phyloP scores from a whole-genome alignment of 2,113 vertebrate genomes.

The Rhodinocichla rosea region DNA sequence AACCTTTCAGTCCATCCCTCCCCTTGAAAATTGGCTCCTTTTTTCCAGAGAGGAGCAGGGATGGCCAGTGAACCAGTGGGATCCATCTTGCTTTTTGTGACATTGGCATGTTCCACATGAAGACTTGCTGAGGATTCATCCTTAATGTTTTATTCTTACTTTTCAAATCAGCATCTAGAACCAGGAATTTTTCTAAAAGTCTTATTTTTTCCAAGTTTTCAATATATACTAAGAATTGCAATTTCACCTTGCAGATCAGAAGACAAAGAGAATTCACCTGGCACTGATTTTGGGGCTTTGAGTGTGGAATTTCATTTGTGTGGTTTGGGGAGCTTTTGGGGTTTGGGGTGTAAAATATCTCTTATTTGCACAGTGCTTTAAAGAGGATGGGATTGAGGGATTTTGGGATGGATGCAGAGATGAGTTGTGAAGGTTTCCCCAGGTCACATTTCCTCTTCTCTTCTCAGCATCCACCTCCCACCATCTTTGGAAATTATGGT shows the following conservation, averaged over 20 bases:
- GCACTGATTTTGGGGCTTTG: background rate
- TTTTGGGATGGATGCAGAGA: background rate
- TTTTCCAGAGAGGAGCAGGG: background rate
- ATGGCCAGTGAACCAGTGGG: fast-evolving
- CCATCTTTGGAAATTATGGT: background rate
- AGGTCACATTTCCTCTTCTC: background rate
- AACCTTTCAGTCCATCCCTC: background rate
- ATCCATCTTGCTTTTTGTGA: background rate
- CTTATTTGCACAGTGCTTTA: background rate
- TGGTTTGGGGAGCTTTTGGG: background rate
- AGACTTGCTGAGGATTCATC: background rate
- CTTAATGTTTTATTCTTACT: background rate
- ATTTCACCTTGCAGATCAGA: background rate
- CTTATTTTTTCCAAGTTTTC: background rate
- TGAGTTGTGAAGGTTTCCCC: background rate
- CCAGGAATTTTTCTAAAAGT: background rate
- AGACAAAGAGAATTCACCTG: background rate
- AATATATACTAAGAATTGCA: background rate
- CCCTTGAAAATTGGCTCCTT: background rate
- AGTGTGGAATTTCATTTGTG: background rate
- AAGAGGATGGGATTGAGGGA: background rate
- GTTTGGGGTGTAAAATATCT: background rate
- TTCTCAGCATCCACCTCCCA: background rate
- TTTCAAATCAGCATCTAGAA: background rate
- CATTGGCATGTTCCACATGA: fast-evolving